Conservation (phyloP, 1,140 invertebrate species). For the Lysiphlebus fabarum region DNA sequence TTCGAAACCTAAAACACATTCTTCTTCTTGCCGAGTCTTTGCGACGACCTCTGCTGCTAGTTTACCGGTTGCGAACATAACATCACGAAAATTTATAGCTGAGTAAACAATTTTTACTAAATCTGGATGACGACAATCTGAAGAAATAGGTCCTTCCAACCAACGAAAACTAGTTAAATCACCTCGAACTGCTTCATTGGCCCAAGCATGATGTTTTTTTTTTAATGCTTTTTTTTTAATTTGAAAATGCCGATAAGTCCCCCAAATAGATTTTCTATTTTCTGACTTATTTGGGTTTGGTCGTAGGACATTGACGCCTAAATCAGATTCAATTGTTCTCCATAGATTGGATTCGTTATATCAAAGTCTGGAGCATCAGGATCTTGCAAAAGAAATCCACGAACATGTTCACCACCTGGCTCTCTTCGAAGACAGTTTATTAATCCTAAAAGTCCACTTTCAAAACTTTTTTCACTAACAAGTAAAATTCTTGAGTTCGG, state of each 20-base stretch:
- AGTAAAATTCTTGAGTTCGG: slow-evolving; percentile 51
- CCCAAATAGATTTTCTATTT: slow-evolving; percentile 63
- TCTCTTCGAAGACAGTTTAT: slow-evolving; percentile 72
- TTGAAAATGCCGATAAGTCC: slow-evolving; percentile 71
- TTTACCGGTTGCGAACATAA: slow-evolving; percentile 75
- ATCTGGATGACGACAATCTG: slow-evolving; percentile 38
- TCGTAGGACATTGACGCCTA: slow-evolving; percentile 74
- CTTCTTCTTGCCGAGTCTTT: slow-evolving; percentile 58
- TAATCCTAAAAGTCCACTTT: slow-evolving; percentile 81
- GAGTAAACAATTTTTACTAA: slow-evolving; percentile 62
- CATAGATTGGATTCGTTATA: slow-evolving; percentile 62
- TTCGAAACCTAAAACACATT: slow-evolving; percentile 72
- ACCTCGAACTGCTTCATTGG: slow-evolving; percentile 74
- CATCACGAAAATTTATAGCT: slow-evolving; percentile 73
- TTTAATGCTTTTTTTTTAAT: slow-evolving; percentile 51
- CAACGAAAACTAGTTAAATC: slow-evolving; percentile 83
- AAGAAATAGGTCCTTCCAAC: slow-evolving; percentile 64
- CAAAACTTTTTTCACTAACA: slow-evolving; percentile 60
- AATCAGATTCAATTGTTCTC: slow-evolving; percentile 67
- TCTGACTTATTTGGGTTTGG: slow-evolving; percentile 35
- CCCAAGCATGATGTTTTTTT: slow-evolving; percentile 66
- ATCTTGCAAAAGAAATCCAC: slow-evolving; percentile 66
- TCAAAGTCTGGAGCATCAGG: slow-evolving; percentile 64
- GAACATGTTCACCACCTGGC: slow-evolving; percentile 62
- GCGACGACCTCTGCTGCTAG: slow-evolving; percentile 63